These are phyloP conservation scores for Agriotes lineatus DNA, from an alignment of 2,888 invertebrate species.

Conservation along the genomic window DNA sequence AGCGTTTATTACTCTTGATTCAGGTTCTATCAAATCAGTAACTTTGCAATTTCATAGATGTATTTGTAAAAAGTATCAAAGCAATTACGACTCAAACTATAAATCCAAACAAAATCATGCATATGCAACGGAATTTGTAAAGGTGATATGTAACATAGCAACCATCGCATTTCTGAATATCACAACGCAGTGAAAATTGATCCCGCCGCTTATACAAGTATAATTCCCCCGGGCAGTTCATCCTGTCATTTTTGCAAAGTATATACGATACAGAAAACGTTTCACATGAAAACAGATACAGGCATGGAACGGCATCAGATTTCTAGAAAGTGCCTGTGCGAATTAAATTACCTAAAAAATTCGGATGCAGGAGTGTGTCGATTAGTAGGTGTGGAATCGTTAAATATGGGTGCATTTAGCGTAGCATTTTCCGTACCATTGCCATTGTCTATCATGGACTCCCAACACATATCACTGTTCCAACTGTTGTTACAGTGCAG, in stretches of 20 bases:
- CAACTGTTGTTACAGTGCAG: constrained; percentile 84
- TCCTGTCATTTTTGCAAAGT: not conserved
- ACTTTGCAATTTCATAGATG: too few relatives aligned
- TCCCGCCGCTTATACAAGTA: not conserved
- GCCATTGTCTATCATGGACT: constrained; percentile 33
- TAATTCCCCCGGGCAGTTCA: not conserved
- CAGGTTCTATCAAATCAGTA: too few relatives aligned
- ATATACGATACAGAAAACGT: constrained; percentile 7
- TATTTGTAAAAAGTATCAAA: too few relatives aligned
- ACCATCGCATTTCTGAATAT: not conserved
- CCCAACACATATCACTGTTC: constrained; percentile 80
- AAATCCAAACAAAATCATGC: too few relatives aligned
- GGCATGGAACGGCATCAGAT: not conserved
- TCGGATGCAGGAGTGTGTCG: constrained; percentile 81
- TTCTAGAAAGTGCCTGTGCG: not conserved
- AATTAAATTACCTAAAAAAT: constrained; percentile 78
- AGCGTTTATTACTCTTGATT: too few relatives aligned
- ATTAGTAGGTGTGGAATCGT: constrained; percentile 66
- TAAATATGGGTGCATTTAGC: constrained; percentile 65
- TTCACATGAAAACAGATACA: constrained; percentile 7
- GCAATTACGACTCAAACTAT: too few relatives aligned
- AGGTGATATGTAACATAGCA: not conserved
- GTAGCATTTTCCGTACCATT: constrained; percentile 50
- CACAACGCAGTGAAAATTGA: constrained; percentile 8
- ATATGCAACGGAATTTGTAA: not conserved